Evolutionary conservation across 2,888 invertebrate species (phyloP), one percentile per base, ranked within the genome.

Genomic region (Trichogramma evanescens): DNA sequence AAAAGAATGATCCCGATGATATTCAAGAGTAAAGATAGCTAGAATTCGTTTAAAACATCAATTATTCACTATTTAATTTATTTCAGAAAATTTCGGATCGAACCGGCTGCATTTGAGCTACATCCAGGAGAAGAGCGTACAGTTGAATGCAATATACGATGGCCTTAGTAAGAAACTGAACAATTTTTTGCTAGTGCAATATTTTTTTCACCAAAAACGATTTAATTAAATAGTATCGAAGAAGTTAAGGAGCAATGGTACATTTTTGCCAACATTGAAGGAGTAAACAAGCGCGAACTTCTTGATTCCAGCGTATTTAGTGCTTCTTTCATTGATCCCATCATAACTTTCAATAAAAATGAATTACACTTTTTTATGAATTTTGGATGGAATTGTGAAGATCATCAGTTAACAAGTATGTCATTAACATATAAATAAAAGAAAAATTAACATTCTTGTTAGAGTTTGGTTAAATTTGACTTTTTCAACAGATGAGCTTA

Each of bases 261-360:
- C 71, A 78, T 85, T 63, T 79, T 83, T 54, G 84, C 83, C 9
- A 78, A 80, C 50, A 79, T 83, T 3, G 82, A 83, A 52, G 82
- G 82, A 4, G 78, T 80, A 4, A 81, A 80, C 56, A 83, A 82
- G 70, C 82, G 82, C 52, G 81, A 82, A 66, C 68, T 82, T 49
- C 73, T 86, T 46, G 72, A 83, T 40, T 78, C 79, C 53, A 82
- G 83, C 65, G 75, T 74, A 62, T 74, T 86, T 54, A 73, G 72
- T 45, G 84, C 83, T 0, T 82, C 80, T 61, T 85, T 87, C 69
- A 81, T 83, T 0, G 82, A 84, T 66, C 86, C 86, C 0, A 79
- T 79, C 68, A 77, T 86, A 52, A 75, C 80, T 63, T 72, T 86
- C 42, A 82, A 81, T 8, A 80, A 82, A 50, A 68, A 71, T 5